Evolutionary conservation across 1,140 invertebrate species (phyloP).

Genomic region (Meloidogyne floridensis): DNA sequence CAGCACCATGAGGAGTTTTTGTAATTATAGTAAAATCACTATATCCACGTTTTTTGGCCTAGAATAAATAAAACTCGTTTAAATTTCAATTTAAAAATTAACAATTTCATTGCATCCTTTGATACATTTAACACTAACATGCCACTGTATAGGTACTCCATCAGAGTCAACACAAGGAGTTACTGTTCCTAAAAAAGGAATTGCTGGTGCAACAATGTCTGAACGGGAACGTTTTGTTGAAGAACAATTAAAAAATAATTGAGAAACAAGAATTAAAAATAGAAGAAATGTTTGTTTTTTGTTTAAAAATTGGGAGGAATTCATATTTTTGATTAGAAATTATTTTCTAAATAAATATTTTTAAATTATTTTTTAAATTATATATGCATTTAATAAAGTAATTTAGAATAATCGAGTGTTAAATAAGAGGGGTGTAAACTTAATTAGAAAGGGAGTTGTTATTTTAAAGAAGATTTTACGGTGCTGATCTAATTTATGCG

Average conservation of each 20-base stretch:
- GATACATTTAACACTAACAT: not conserved
- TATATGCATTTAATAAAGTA: too few species aligned
- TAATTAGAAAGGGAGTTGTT: too few species aligned
- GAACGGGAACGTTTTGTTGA: not conserved
- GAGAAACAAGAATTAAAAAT: not conserved
- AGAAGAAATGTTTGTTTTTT: not conserved
- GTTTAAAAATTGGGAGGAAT: not conserved
- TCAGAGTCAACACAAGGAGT: constrained; percentile 1
- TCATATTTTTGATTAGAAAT: not conserved
- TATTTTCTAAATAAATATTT: not conserved
- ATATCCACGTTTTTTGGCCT: not conserved
- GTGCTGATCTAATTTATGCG: too few species aligned
- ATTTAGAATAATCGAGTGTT: too few species aligned
- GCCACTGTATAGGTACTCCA: not conserved
- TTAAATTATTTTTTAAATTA: not conserved
- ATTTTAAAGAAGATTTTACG: too few species aligned
- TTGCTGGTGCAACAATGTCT: not conserved
- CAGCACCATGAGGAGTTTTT: not conserved
- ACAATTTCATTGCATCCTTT: constrained; percentile 1
- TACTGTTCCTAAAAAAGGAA: not conserved
- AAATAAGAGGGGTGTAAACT: too few species aligned
- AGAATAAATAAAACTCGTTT: not conserved
- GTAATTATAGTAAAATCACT: not conserved
- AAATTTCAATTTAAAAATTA: not conserved
- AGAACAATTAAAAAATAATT: not conserved